Conservation (phyloP, 2,888 invertebrate species). For the Tubiluchus corallicola region DNA sequence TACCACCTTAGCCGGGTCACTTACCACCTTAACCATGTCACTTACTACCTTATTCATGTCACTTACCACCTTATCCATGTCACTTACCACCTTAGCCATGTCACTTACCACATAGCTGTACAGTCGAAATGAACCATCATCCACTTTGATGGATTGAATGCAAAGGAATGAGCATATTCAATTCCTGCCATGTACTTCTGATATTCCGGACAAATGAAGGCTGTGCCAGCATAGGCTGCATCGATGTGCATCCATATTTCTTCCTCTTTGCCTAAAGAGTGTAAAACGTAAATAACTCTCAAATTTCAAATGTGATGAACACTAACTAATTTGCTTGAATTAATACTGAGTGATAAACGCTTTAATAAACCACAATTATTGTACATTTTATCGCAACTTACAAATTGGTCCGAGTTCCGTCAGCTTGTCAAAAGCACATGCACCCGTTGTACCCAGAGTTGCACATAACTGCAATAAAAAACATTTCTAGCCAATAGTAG, state of each 20-base stretch:
- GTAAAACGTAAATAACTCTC: no score
- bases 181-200: conserved; percentile 74
- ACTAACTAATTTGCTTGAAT: no score
- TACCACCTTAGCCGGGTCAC: no score
- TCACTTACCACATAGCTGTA: conserved; percentile 82
- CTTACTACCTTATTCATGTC: no score
- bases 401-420: conserved; percentile 43
- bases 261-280: conserved; percentile 50
- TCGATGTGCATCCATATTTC: conserved; percentile 90
- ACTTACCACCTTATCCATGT: no score
- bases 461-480: conserved; percentile 54
- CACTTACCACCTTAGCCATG: no score
- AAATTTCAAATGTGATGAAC: no score
- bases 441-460: conserved; percentile 87
- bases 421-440: conserved; percentile 87
- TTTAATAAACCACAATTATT: no score
- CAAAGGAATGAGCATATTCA: conserved; percentile 80
- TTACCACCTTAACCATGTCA: no score
- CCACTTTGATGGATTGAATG: conserved; percentile 98
- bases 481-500: no score
- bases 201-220: conserved; percentile 88
- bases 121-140: conserved; percentile 98
- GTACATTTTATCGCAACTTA: no score
- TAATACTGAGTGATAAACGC: no score
- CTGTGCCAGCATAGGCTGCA: conserved; percentile 88